Base-by-base conservation (phyloP, 2,113 vertebrate species). In the Boulengeromyrus knoepffleri region DNA sequence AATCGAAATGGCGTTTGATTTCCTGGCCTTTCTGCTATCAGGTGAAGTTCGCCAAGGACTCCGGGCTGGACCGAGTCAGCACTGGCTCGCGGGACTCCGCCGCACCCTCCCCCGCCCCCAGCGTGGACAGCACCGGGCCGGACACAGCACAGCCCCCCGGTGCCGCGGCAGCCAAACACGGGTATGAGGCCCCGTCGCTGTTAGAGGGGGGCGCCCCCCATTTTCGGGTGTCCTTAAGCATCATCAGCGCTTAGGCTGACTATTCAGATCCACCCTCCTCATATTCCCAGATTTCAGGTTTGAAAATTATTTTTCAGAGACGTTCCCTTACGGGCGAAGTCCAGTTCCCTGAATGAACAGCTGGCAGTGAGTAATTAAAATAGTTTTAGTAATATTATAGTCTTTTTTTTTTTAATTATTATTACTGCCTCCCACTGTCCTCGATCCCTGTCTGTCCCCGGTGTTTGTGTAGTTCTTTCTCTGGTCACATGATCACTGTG, bases 341-440 rank as follows among this genome's bases (percentile, higher is more conserved):
- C 98, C 0, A 97, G 97, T 94, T 99, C 98, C 2, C 95, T 99
- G 89, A 98, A 94, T 89, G 99, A 99, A 85, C 98, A 99, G 92
- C 93, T 98, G 19, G 92, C 96, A n/a, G 96, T 97, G 94, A 97
- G 96, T 88, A 10, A 10, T 74, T 70, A 12, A 13, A 70, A 13
- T 21, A 4, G 0, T 7, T 21, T 70, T 21, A 45, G 53, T 49
- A 15, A 4, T 47, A 45, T 49, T 88, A n/a, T 17, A 12, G 58
- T 12, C 58, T 27, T 66, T 27, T 66, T 27, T 27, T 3, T 8
- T 21, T 21, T n/a, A n/a, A 62, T 27, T 27, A 21, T 46, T 45
- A 45, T 42, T 24, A 47, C 10, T 85, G 45, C 39, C 46, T 15
- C 53, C 36, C 66, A 47, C 46, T 1, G 24, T 87, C 24, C 13